These are phyloP conservation scores for Malurus leucopterus DNA, from an alignment of 2,797 vertebrate genomes.

Conservation along the genomic window DNA sequence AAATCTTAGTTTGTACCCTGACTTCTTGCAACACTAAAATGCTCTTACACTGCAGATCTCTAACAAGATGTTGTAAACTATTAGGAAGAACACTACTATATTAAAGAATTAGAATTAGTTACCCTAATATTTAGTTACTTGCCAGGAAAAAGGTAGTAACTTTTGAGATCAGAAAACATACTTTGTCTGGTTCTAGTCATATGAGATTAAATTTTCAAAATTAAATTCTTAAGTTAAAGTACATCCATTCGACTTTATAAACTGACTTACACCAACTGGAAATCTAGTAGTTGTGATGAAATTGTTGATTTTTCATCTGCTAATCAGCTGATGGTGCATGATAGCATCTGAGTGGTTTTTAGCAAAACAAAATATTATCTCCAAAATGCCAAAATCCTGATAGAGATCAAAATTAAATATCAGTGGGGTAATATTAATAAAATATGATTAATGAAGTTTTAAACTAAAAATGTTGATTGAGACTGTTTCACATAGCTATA, in stretches of 20 bases:
- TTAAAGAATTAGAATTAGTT: background rate
- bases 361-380: background rate
- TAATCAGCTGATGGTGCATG: background rate
- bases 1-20: background rate
- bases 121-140: background rate
- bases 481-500: background rate
- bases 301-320: background rate
- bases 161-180: background rate
- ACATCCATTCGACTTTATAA: background rate
- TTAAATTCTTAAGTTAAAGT: background rate
- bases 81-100: background rate
- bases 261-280: background rate
- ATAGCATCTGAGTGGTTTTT: background rate
- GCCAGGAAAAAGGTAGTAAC: background rate
- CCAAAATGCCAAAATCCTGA: background rate
- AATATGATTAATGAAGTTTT: background rate
- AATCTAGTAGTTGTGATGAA: background rate
- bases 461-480: background rate
- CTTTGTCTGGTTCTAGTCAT: background rate
- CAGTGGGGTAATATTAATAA: background rate
- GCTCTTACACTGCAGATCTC: background rate
- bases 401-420: background rate
- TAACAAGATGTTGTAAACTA: background rate
- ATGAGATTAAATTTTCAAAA: background rate
- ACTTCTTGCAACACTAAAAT: background rate